Conservation (phyloP, 2,888 invertebrate species). For the Coelogynopora nodosa region DNA sequence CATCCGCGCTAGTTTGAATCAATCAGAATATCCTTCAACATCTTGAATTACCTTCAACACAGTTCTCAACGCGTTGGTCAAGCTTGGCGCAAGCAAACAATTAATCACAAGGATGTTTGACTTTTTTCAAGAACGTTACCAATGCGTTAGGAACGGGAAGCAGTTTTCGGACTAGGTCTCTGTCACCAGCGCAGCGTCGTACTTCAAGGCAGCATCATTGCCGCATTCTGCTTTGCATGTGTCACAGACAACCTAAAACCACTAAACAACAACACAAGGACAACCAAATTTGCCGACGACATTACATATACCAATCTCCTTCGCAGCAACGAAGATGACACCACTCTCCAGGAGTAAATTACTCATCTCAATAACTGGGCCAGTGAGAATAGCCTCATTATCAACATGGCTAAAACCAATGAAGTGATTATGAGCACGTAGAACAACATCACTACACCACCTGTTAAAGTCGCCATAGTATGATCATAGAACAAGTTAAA, state of each 20-base stretch:
- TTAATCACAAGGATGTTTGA: not conserved
- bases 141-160: not conserved
- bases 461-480: not conserved
- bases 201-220: not conserved
- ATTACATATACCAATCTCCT: too few relatives aligned
- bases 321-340: not conserved
- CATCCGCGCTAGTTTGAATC: not conserved
- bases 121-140: not conserved
- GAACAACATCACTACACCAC: not conserved
- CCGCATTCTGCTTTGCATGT: not conserved
- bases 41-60: not conserved
- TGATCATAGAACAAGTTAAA: not conserved
- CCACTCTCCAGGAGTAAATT: not conserved
- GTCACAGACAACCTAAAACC: not conserved
- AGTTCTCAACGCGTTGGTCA: not conserved
- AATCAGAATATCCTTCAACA: not conserved
- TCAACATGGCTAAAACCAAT: not conserved
- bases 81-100: not conserved
- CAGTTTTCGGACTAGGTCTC: not conserved
- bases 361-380: not conserved
- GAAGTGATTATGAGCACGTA: not conserved
- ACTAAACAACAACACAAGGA: not conserved
- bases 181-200: not conserved
- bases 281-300: not conserved
- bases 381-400: not conserved